Evolutionary conservation across 1,140 invertebrate genomes (phyloP).

Genomic region (Drosophila mayri): DNA sequence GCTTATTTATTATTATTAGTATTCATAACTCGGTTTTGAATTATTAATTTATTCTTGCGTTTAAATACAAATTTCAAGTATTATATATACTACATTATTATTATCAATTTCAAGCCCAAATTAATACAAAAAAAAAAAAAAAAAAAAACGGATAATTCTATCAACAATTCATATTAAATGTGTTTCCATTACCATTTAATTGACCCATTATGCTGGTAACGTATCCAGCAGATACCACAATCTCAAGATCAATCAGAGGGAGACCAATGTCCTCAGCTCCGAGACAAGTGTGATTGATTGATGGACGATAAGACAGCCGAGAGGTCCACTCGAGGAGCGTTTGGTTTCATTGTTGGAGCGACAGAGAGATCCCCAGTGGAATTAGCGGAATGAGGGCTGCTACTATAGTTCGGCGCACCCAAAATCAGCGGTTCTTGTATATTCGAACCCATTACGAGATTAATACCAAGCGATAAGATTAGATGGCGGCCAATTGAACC

Average conservation of each 20-base stretch:
- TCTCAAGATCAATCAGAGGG: constrained; percentile 7
- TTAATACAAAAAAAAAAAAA: constrained; percentile 11
- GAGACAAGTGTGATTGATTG: constrained; percentile 68
- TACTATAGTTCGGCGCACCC: constrained; percentile 31
- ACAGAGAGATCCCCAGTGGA: constrained; percentile 1
- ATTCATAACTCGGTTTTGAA: too few species aligned
- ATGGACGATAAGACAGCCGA: constrained; percentile 58
- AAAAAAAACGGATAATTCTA: constrained; percentile 54
- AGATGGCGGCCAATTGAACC: constrained; percentile 60
- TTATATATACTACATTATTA: too few species aligned
- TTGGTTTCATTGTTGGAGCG: not conserved
- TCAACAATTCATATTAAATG: constrained; percentile 60
- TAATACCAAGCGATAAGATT: constrained; percentile 68
- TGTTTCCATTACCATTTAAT: constrained; percentile 70
- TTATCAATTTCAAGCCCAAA: not conserved
- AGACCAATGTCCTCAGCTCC: constrained; percentile 49
- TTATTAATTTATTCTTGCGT: not conserved
- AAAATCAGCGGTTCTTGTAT: constrained; percentile 29
- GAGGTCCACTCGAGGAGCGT: constrained; percentile 27
- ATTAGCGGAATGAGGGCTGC: constrained; percentile 1
- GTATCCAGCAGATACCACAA: not conserved
- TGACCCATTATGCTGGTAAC: constrained; percentile 29
- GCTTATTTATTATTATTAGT: too few species aligned
- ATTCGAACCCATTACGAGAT: constrained; percentile 35
- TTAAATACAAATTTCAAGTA: not conserved